phyloP scores from a whole-genome alignment of 2,797 vertebrate species.

The Clamator glandarius region DNA sequence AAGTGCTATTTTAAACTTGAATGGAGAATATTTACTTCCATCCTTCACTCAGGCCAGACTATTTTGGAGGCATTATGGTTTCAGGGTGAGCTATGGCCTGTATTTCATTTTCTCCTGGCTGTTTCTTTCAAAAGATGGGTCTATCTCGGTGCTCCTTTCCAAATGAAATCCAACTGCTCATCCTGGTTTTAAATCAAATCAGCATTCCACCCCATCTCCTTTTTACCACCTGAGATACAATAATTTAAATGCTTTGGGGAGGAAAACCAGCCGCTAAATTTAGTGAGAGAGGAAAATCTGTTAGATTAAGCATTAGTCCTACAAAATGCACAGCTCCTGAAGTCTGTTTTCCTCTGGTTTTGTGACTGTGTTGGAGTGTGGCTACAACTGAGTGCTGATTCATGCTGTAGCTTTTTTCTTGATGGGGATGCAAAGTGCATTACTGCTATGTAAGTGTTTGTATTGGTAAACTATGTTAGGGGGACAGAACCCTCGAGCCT shows the following conservation, averaged over 20 bases:
- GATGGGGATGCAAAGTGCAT: fast-evolving
- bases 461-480: not conserved
- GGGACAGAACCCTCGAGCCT: not conserved
- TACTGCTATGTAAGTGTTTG: not conserved
- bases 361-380: not conserved
- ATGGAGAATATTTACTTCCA: conserved; percentile 35
- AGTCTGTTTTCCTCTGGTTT: not conserved
- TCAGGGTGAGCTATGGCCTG: conserved; percentile 7
- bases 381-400: not conserved
- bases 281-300: not conserved
- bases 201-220: not conserved
- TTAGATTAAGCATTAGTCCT: not conserved
- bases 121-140: conserved; percentile 19
- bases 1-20: not conserved
- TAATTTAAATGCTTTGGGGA: conserved; percentile 6
- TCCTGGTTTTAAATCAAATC: conserved; percentile 17
- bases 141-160: not conserved
- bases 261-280: not conserved
- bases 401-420: not conserved
- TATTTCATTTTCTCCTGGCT: conserved; percentile 34
- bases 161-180: conserved; percentile 21
- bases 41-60: not conserved
- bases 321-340: not conserved
- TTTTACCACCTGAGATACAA: not conserved
- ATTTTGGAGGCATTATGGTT: conserved; percentile 8